Conservation (phyloP, 1,140 invertebrate genomes). For the Neotoxoptera formosana region DNA sequence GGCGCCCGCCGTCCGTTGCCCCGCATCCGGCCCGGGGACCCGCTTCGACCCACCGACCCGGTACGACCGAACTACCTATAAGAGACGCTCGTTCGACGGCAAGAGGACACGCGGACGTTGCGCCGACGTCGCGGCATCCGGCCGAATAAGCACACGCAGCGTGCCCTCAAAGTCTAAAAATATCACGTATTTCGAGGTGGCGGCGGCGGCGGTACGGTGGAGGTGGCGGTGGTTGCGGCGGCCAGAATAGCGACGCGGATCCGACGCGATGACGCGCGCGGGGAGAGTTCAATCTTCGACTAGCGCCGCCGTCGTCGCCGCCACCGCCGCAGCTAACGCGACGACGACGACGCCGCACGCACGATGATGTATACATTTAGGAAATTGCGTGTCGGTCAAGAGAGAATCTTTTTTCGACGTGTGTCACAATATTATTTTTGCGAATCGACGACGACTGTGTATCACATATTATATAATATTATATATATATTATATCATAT, state of each 20-base stretch:
- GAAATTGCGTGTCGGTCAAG: neutral
- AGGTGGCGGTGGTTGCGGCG: too few species aligned
- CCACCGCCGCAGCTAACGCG: neutral
- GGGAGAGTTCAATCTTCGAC: neutral
- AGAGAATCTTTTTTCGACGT: neutral
- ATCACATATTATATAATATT: neutral
- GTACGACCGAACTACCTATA: neutral
- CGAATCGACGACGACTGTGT: neutral
- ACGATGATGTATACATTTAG: conserved; percentile 4
- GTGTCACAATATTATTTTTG: neutral
- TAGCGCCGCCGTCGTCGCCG: too few species aligned
- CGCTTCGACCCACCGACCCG: neutral
- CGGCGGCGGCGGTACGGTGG: too few species aligned
- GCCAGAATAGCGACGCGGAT: neutral
- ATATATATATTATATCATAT: neutral
- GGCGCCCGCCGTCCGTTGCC: neutral
- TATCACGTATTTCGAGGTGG: neutral
- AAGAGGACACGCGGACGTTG: neutral
- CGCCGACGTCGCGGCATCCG: neutral
- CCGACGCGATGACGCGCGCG: neutral
- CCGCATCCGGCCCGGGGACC: neutral
- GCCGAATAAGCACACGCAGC: neutral
- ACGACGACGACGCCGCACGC: neutral
- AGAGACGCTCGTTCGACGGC: neutral
- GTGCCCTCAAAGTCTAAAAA: neutral